Evolutionary conservation across 2,888 invertebrate genomes (phyloP), one percentile per base, ranked within the genome.

Genomic region (Ophion ellenae): DNA sequence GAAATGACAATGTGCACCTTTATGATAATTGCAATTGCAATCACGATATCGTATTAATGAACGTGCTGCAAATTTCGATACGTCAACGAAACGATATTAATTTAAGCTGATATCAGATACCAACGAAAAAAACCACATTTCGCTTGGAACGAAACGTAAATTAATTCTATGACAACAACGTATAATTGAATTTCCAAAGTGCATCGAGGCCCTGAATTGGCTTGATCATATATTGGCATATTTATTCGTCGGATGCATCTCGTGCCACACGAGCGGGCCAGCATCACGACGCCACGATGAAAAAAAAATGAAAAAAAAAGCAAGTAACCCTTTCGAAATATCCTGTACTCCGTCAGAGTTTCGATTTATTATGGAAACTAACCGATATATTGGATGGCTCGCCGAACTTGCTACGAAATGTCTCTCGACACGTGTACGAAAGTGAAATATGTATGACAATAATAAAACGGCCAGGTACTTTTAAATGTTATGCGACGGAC

Each of bases 181-280:
- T 14, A n/a, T 70, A 70, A 71, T 79, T 45, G 10, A 63, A 79
- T 79, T 70, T 47, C 20, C 17, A 47, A 70, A 70, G 61, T 63
- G 47, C 45, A 78, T 61, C 28, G 10, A 20, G 45, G n/a, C 24
- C 36, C 32, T 20, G 66, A 7, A 40, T 67, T 32, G 53, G 17
- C 40, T 9, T 20, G 40, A 10, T 61, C 28, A 63, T 45, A 28
- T 61, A 69, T 78, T 24, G 20, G 6, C 57, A 67, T 67, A 67
- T 64, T 78, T 70, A 70, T 78, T 79, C 32, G 28, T 47, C 36
- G 59, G 32, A 10, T 59, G 59, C 59, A 17, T 53, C 17, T 53
- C 17, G 17, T 14, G 53, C 53, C 53, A 53, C 53, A 53, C 53
- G 53, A 17, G 53, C 45, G n/a, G 28, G 28, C 63, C 17, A 24